phyloP scores from a whole-genome alignment of 2,797 vertebrate genomes.

The Sebastiscus tertius region DNA sequence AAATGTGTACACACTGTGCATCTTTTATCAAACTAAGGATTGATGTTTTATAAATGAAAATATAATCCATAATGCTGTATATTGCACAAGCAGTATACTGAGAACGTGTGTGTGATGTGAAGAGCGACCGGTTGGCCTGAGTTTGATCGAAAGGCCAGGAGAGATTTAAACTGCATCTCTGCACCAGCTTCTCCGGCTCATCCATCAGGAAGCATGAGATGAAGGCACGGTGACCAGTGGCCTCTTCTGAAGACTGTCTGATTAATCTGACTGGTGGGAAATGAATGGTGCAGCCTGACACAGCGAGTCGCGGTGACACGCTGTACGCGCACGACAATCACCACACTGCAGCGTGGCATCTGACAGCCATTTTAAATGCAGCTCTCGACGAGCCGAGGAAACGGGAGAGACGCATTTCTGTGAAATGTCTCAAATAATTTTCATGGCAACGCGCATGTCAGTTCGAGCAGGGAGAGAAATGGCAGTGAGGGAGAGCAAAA shows the following conservation, averaged over 20 bases:
- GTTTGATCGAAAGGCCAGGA: not conserved
- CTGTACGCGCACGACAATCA: conserved; percentile 24
- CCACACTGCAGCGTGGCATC: conserved; percentile 19
- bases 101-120: not conserved
- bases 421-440: conserved; percentile 39
- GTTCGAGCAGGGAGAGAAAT: not conserved
- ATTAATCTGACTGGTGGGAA: conserved; percentile 53
- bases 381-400: conserved; percentile 25
- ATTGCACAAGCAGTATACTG: not conserved
- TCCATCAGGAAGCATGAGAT: conserved; percentile 26
- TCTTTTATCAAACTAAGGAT: conserved; percentile 24
- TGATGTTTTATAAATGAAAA: conserved; percentile 41
- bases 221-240: conserved; percentile 11
- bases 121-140: not conserved
- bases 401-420: conserved; percentile 29
- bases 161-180: conserved; percentile 39
- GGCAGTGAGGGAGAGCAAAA: not conserved
- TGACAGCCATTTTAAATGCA: conserved; percentile 54
- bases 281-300: conserved; percentile 44
- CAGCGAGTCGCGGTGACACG: conserved; percentile 40
- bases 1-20: conserved; percentile 15
- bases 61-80: not conserved
- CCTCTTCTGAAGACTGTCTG: conserved; percentile 38
- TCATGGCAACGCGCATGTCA: not conserved
- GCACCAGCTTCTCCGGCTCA: conserved; percentile 11